These are phyloP conservation scores for Caenorhabditis inopinata DNA, from an alignment of 1,140 invertebrate species.

Conservation along the genomic window DNA sequence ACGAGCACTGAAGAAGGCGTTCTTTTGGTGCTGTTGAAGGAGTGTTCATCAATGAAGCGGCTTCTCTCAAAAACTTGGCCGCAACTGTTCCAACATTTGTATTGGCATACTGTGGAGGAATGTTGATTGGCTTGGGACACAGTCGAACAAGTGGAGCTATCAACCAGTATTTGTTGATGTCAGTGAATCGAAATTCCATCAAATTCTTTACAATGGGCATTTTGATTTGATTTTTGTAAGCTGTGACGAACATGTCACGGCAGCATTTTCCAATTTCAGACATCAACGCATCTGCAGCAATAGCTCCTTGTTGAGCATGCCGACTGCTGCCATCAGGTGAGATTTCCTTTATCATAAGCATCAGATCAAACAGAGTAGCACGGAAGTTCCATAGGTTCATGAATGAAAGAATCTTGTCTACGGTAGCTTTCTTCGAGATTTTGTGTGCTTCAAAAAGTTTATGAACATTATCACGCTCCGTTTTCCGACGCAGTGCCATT, in stretches of 20 bases:
- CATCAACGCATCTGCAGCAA: slow-evolving; percentile 38
- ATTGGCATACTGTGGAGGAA: background rate
- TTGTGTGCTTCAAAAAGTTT: slow-evolving; percentile 26
- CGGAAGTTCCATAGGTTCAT: slow-evolving; percentile 44
- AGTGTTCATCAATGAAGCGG: background rate
- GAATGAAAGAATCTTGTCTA: slow-evolving; percentile 39
- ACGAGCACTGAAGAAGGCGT: background rate
- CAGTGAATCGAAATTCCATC: background rate
- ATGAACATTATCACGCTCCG: background rate
- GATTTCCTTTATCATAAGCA: slow-evolving; percentile 46
- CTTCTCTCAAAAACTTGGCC: background rate
- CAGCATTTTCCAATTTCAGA: slow-evolving; percentile 39
- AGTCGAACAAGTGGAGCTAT: slow-evolving; percentile 22
- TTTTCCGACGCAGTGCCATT: slow-evolving; percentile 6
- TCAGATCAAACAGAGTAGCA: slow-evolving; percentile 41
- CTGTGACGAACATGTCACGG: background rate
- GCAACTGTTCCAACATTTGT: background rate
- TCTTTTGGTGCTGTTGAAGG: background rate
- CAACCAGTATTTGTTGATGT: slow-evolving; percentile 37
- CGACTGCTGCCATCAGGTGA: background rate
- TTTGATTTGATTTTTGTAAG: slow-evolving; percentile 7
- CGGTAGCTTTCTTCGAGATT: slow-evolving; percentile 34
- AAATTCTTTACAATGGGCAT: slow-evolving; percentile 1
- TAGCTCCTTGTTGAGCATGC: slow-evolving; percentile 37
- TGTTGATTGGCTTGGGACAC: slow-evolving; percentile 33